phyloP scores from a whole-genome alignment of 2,888 invertebrate genomes.

The Meteorus cinctellus region DNA sequence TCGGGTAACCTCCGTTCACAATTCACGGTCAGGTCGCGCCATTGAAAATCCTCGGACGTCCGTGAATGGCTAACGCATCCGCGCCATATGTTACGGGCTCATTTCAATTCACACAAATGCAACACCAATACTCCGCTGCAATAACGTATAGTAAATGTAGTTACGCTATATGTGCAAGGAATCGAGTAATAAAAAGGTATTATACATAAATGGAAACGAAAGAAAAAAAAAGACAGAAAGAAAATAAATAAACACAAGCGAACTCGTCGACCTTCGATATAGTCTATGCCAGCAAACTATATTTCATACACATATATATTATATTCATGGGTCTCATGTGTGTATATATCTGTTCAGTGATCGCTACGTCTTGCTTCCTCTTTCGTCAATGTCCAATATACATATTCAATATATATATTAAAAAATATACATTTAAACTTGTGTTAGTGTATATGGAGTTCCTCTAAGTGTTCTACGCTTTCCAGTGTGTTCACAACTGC shows the following conservation, averaged over 20 bases:
- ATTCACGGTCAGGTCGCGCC: constrained; percentile 42
- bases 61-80: constrained; percentile 51
- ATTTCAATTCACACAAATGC: not conserved
- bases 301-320: constrained; percentile 1
- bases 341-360: constrained; percentile 17
- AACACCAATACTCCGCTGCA: not conserved
- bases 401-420: not conserved
- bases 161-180: constrained; percentile 58
- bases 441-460: not conserved
- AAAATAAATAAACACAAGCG: constrained; percentile 63
- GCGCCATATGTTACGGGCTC: constrained; percentile 58
- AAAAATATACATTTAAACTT: constrained; percentile 6
- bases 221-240: constrained; percentile 31
- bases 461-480: constrained; percentile 17
- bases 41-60: constrained; percentile 54
- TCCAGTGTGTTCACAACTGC: constrained; percentile 25
- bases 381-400: constrained; percentile 22
- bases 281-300: constrained; percentile 54
- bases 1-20: constrained; percentile 48
- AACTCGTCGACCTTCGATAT: constrained; percentile 69
- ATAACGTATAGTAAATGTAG: not conserved
- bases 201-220: not conserved
- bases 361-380: constrained; percentile 43
- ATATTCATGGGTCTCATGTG: constrained; percentile 16
- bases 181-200: constrained; percentile 47